These are phyloP conservation scores for Eupeodes corollae DNA, from an alignment of 1,140 invertebrate species.

Conservation along the genomic window DNA sequence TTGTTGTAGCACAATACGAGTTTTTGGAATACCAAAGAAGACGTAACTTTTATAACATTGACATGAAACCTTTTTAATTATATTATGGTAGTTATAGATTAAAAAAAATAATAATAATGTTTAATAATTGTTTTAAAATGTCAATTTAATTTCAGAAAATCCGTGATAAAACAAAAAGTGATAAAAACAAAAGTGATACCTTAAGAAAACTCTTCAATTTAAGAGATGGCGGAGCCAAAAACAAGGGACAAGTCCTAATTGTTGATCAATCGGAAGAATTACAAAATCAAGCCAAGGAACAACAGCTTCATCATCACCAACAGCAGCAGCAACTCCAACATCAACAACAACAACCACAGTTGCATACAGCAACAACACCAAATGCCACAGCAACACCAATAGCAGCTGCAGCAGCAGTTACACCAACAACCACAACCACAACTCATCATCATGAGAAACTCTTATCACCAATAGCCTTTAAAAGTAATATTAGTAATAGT, in stretches of 20 bases:
- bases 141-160: conserved; percentile 9
- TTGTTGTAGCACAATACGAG: no score
- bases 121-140: no score
- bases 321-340: conserved; percentile 1
- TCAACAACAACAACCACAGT: conserved; percentile 6
- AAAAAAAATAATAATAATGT: no score
- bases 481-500: background rate
- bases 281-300: conserved; percentile 16
- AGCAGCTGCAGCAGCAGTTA: background rate
- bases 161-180: conserved; percentile 34
- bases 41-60: no score
- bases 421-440: background rate
- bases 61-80: no score
- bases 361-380: conserved; percentile 3
- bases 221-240: conserved; percentile 44
- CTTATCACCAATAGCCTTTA: background rate
- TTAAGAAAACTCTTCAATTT: conserved; percentile 54
- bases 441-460: no score
- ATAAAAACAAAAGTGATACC: conserved; percentile 61
- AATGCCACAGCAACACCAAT: conserved; percentile 5
- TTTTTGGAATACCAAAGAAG: no score
- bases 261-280: conserved; percentile 29
- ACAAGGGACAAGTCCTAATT: conserved; percentile 38
- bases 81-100: no score
- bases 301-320: conserved; percentile 4